Evolutionary conservation across 2,888 invertebrate species (phyloP).

Genomic region (Caenorhabditis parvicauda): DNA sequence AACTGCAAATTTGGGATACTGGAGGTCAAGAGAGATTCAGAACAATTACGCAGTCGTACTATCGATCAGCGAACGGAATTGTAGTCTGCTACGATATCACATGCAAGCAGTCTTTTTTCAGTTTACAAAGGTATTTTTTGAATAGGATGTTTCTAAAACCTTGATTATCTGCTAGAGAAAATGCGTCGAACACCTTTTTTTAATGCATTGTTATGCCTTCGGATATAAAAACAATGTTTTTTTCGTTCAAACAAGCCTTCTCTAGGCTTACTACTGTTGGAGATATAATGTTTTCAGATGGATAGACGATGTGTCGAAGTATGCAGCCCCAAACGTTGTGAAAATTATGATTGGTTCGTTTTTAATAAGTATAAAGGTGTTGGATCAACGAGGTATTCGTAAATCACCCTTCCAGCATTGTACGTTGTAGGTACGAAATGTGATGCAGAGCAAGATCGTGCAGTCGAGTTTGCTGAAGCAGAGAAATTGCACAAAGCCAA

Average conservation of each 20-base stretch:
- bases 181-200: too few relatives aligned
- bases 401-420: not conserved
- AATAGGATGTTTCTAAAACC: not conserved
- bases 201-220: too few relatives aligned
- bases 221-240: too few relatives aligned
- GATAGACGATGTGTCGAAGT: conserved; percentile 91
- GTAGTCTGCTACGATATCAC: conserved; percentile 96
- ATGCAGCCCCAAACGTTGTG: conserved; percentile 86
- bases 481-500: conserved; percentile 71
- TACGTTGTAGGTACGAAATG: conserved; percentile 78
- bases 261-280: not conserved
- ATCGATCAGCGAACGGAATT: conserved; percentile 89
- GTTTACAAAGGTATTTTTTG: conserved; percentile 72
- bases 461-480: conserved; percentile 82
- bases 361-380: not conserved
- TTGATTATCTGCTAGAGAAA: not conserved
- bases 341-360: conserved; percentile 80
- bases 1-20: conserved; percentile 92
- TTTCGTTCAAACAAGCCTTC: too few relatives aligned
- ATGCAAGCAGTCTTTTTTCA: conserved; percentile 84
- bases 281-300: conserved; percentile 67
- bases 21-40: conserved; percentile 86
- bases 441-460: conserved; percentile 77
- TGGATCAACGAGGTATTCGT: not conserved
- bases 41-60: conserved; percentile 80